A percentile compares a stretch with the other conserved stretches of the same genome.
phyloP scores from a whole-genome alignment of 1,140 invertebrate species.

The Platyura marginata region DNA sequence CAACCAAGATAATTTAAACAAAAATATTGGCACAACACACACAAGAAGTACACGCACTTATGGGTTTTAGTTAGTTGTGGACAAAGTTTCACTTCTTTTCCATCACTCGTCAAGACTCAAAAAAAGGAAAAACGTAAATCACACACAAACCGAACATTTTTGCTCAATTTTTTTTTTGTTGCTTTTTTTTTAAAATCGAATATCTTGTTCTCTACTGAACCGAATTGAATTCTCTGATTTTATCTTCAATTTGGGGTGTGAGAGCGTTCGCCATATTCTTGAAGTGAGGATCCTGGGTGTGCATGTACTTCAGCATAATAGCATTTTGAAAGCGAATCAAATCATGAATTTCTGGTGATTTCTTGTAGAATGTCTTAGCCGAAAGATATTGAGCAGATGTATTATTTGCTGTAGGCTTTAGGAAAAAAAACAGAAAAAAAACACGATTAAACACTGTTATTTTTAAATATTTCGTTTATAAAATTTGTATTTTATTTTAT shows the following conservation, averaged over 20 bases:
- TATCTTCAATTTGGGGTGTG: neutral
- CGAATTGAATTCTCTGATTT: neutral
- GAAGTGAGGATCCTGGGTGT: neutral
- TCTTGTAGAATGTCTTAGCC: neutral
- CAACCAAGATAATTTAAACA: no score
- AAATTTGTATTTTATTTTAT: neutral
- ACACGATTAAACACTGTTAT: neutral
- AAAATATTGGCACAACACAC: no score
- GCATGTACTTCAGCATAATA: neutral
- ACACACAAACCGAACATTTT: no score
- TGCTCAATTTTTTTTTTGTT: no score
- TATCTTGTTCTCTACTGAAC: no score
- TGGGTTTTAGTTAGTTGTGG: no score
- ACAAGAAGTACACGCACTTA: no score
- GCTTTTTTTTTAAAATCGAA: no score
- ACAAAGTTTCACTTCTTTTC: no score
- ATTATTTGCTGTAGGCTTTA: neutral
- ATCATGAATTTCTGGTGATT: neutral
- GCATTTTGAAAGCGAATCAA: neutral
- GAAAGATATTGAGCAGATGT: neutral
- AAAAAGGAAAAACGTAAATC: no score
- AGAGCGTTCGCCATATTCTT: neutral
- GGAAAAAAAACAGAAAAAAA: neutral
- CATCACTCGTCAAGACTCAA: no score
- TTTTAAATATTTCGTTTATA: neutral